A percentile compares a stretch with the other conserved stretches of the same genome.
phyloP scores from a whole-genome alignment of 2,888 invertebrate species.

The Amphipyra tragopoginis region DNA sequence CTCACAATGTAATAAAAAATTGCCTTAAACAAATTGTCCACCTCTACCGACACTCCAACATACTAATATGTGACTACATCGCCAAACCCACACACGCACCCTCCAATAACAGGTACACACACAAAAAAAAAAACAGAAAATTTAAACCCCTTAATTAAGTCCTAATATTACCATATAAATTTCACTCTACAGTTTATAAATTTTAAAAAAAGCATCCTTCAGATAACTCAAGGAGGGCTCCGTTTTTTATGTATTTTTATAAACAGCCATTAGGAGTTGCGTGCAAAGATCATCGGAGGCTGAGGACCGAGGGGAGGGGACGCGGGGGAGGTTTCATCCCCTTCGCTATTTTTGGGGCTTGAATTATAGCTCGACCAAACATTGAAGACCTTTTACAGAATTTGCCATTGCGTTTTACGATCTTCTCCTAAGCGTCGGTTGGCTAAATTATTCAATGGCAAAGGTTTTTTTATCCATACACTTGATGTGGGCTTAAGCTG shows the following conservation, averaged over 20 bases:
- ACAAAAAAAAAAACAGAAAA: conserved; percentile 14
- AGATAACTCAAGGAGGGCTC: conserved; percentile 67
- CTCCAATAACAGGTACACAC: conserved; percentile 9
- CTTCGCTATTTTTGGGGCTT: conserved; percentile 86
- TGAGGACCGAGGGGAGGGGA: conserved; percentile 62
- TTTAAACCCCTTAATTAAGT: conserved; percentile 42
- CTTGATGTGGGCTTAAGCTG: conserved; percentile 71
- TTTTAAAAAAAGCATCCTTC: conserved; percentile 60
- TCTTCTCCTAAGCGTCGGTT: conserved; percentile 81
- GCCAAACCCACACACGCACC: conserved; percentile 10
- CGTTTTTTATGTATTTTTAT: conserved; percentile 77
- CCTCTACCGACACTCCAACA: background rate
- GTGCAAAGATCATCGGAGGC: conserved; percentile 83
- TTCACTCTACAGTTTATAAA: conserved; percentile 58
- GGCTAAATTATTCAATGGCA: conserved; percentile 84
- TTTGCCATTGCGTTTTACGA: conserved; percentile 87
- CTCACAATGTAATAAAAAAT: too few relatives aligned
- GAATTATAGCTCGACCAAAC: conserved; percentile 88
- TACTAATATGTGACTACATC: background rate
- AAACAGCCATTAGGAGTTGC: conserved; percentile 76
- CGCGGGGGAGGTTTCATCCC: conserved; percentile 71
- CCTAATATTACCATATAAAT: conserved; percentile 34
- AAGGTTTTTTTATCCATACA: conserved; percentile 70
- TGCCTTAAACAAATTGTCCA: background rate
- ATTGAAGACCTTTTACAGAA: conserved; percentile 88